Evolutionary conservation across 2,888 invertebrate genomes (phyloP).

Genomic region (Lysandra bellargus): DNA sequence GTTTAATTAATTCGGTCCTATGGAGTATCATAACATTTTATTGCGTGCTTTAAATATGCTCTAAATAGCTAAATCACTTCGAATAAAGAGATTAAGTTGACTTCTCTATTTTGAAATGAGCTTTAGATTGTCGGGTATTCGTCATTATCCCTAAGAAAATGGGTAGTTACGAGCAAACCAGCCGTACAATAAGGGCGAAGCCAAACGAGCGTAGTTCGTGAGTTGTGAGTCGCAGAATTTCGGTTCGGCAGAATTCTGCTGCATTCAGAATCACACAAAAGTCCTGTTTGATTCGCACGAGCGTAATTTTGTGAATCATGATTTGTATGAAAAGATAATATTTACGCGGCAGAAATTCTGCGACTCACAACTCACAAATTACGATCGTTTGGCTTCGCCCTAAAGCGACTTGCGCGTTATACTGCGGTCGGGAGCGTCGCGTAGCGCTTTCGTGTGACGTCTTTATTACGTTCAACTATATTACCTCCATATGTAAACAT

Average conservation of each 20-base stretch:
- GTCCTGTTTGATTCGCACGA: no score
- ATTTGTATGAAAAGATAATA: no score
- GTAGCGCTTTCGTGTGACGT: conserved; percentile 56
- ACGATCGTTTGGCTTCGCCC: no score
- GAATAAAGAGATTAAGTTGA: conserved; percentile 46
- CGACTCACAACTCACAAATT: no score
- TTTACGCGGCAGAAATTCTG: no score
- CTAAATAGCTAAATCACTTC: not conserved
- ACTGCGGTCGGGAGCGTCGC: conserved; percentile 56
- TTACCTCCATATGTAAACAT: conserved; percentile 43
- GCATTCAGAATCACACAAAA: no score
- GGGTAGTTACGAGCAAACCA: conserved; percentile 72
- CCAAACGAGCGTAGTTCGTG: no score
- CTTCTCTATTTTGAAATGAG: conserved; percentile 65
- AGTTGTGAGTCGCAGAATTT: no score
- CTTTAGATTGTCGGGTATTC: conserved; percentile 66
- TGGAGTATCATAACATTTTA: not conserved
- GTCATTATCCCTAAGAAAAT: conserved; percentile 70
- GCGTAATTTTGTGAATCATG: no score
- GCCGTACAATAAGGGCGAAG: conserved; percentile 57
- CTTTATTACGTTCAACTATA: conserved; percentile 56
- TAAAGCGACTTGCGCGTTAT: conserved; percentile 69
- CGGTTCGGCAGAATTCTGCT: no score
- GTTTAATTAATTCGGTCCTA: not conserved
- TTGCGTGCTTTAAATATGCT: not conserved